These are phyloP conservation scores for Chaetoderma sp. DNA, from an alignment of 2,888 invertebrate genomes.

Conservation along the genomic window DNA sequence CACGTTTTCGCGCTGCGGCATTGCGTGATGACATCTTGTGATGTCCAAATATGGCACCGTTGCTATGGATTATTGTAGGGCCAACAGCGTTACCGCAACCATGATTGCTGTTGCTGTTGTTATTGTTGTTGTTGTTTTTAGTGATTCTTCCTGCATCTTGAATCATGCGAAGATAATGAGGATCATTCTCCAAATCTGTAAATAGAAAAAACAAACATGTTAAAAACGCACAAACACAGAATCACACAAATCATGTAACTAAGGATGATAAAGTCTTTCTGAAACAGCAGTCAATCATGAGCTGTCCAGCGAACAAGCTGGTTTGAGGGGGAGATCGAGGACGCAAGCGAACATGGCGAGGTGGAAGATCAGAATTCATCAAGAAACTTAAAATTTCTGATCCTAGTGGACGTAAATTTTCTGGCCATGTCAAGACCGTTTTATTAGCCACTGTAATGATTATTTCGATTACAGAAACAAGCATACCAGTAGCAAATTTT, in stretches of 20 bases:
- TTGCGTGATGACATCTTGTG: neutral
- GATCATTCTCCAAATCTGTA: slow-evolving; percentile 57
- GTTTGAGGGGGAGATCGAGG: neutral
- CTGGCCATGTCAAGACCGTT: neutral
- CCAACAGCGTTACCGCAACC: neutral
- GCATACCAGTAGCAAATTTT: too few relatives aligned
- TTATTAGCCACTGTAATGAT: neutral
- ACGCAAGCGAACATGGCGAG: neutral
- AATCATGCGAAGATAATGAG: slow-evolving; percentile 59
- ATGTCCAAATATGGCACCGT: neutral
- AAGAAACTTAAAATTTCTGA: neutral
- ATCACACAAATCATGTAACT: too few relatives aligned
- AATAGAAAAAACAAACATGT: slow-evolving; percentile 19
- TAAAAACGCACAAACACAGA: too few relatives aligned
- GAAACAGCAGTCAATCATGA: too few relatives aligned
- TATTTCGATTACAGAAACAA: too few relatives aligned
- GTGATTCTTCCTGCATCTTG: slow-evolving; percentile 55
- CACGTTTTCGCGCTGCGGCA: slow-evolving; percentile 10
- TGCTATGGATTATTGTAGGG: slow-evolving; percentile 22
- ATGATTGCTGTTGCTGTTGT: neutral
- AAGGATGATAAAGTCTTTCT: too few relatives aligned
- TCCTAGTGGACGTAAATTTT: neutral
- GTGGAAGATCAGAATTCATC: neutral
- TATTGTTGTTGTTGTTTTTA: neutral
- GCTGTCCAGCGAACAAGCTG: too few relatives aligned